Evolutionary conservation across 2,797 vertebrate genomes (phyloP), one percentile per base, ranked within the genome.

Genomic region (Tragelaphus eurycerus): DNA sequence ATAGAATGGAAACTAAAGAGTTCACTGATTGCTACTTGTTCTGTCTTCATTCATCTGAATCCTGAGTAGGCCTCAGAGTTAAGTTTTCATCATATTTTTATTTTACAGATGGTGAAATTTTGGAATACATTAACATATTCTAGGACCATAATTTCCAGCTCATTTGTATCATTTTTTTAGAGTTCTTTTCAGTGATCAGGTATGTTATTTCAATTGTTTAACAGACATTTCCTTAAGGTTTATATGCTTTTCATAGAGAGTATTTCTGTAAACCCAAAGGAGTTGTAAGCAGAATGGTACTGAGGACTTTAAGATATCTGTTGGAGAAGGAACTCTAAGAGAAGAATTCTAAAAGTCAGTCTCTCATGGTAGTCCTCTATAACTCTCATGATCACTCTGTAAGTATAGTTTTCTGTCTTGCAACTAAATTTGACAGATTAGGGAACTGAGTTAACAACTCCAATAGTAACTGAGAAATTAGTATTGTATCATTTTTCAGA

Each of bases 41-140:
- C 29, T 90, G 13, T n/a, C 16, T 86, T 86, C 48, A 81, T 95
- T 89, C 74, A 74, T 81, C 23, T 93, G 59, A 55, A 54, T 90
- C 38, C n/a, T 59, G 90, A 46, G n/a, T 82, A 89, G 76, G 16
- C 7, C 29, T 92, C 34, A 74, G 31, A 93, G 5, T 84, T 95
- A 87, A 94, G 12, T 23, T 85, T 97, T 96, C 27, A 82, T 13
- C 7, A 38, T 64, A 43, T 78, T 93, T 93, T 97, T 81, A 83
- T 83, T 96, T 93, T 88, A 96, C 0, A 76, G 57, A 71, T 60
- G 38, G n/a, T 81, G 14, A 90, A 93, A 76, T 74, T 84, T 84
- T 95, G 43, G n/a, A 91, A 29, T 93, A 88, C 10, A 17, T 64
- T 57, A 31, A 85, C 89, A 7, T 85, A 85, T 23, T 84, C 31